phyloP scores from a whole-genome alignment of 2,888 invertebrate genomes.

The Brassicogethes aeneus region DNA sequence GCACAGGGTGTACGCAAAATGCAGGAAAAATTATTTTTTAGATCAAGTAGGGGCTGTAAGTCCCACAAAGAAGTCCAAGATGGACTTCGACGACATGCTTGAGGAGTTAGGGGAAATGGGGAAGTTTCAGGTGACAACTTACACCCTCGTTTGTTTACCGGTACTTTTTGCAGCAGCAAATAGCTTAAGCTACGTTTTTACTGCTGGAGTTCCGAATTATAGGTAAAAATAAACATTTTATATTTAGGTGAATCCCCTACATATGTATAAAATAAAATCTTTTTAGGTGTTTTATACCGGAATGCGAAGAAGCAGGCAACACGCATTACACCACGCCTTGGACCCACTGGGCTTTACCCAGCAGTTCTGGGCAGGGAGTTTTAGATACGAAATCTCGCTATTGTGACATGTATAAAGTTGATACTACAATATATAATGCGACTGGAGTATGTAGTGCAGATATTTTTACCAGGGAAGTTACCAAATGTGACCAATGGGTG shows the following conservation, averaged over 20 bases:
- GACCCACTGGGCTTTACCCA: constrained; percentile 45
- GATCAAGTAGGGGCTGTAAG: too few relatives aligned
- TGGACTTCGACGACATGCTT: constrained; percentile 54
- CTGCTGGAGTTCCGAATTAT: constrained; percentile 50
- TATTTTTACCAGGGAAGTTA: constrained; percentile 35
- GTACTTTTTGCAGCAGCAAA: constrained; percentile 52
- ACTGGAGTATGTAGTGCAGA: constrained; percentile 11
- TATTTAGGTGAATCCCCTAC: not conserved
- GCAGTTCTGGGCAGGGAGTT: constrained; percentile 17
- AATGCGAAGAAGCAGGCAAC: constrained; percentile 42
- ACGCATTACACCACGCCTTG: constrained; percentile 38
- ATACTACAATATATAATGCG: constrained; percentile 6
- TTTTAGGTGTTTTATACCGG: constrained; percentile 46
- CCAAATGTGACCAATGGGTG: constrained; percentile 45
- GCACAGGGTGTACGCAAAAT: too few relatives aligned
- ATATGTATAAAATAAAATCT: constrained; percentile 1
- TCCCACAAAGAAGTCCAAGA: too few relatives aligned
- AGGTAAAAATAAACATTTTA: constrained; percentile 35
- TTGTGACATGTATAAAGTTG: constrained; percentile 32
- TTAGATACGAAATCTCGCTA: constrained; percentile 30
- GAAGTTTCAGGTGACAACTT: constrained; percentile 47
- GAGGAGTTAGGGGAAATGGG: constrained; percentile 53
- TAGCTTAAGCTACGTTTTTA: constrained; percentile 53
- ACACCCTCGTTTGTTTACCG: constrained; percentile 49
- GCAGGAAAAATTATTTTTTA: too few relatives aligned